Evolutionary conservation across 2,797 vertebrate species (phyloP), one percentile per base, ranked within the genome.

Genomic region (Staurois parvus): DNA sequence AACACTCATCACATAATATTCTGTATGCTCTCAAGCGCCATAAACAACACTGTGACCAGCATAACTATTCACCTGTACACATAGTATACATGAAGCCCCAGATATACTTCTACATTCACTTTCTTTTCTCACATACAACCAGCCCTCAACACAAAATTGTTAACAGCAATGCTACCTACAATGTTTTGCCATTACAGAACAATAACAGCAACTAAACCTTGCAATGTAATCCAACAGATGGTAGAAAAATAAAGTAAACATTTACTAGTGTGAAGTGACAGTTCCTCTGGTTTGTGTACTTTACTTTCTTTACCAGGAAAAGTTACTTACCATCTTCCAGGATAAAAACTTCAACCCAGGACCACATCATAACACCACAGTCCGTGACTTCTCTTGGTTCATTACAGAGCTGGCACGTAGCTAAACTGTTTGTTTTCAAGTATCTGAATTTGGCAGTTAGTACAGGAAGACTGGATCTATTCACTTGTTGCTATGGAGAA

Each of bases 301-400:
- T 17, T 15, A 72, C 15, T 3, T 34, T 32, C 30, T 76, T 6
- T 10, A 15, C 2, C 6, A 17, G 32, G 30, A 77, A 56, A 40
- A 3, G n/a, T 48, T 21, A 81, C 79, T 86, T 34, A 86, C 84
- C 84, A 81, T 66, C 29, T 77, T 76, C 84, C 84, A 86, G 15
- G 84, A 64, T 34, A 86, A 1, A n/a, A n/a, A 86, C 84, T 68
- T 86, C 84, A 21, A 1, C 9, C 84, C 84, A 86, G 72, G 84
- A 82, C 84, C 84, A 86, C 84, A 86, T 86, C 15, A 29, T 81
- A 42, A 68, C 11, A 26, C 6, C 2, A 24, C 73, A 37, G 5
- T 62, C 17, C 9, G 17, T 15, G 4, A 68, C 29, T 76, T 40
- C 17, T 24, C 8, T 10, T 42, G 26, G 48, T 56, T 68, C 29